Evolutionary conservation across 2,113 vertebrate genomes (phyloP), one percentile per base, ranked within the genome.

Genomic region (Mus pahari): DNA sequence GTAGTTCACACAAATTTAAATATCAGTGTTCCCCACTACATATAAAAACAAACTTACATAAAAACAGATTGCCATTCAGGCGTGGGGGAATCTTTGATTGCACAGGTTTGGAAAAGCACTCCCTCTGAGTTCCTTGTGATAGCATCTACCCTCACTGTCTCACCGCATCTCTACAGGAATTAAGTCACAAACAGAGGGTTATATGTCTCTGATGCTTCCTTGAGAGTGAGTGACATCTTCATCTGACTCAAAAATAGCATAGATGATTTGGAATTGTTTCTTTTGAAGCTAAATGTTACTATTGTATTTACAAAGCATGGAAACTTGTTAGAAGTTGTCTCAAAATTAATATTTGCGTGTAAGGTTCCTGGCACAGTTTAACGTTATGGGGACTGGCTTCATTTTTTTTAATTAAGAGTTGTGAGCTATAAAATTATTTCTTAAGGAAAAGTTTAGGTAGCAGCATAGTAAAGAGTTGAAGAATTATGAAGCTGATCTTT

Each of bases 1-100:
- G 91, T 89, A 97, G 94, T 91, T 96, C 90, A 94, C 94, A 78
- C 74, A 92, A 71, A 97, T 97, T 97, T 96, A 97, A 95, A 96
- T 96, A 98, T 95, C 95, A 96, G 19, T 7, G 20, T 74, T 91
- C 68, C 71, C 86, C 75, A 92, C 86, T 60, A 81, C 71, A 96
- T 92, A 97, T 75, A 91, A 90, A 97, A 96, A 95, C 97, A 97
- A 97, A 97, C 94, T 87, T 95, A 95, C 73, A 93, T 96, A 77
- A 90, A 96, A 77, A 82, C 93, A 97, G 93, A 91, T 94, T 92
- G 73, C 82, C 83, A 91, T 68, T 36, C 81, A 95, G 71, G 24
- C 78, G 83, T 94, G 90, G 90, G 90, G 77, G 66, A 96, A 68
- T 83, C 92, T 94, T 75, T 91, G 81, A 92, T 89, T 82, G 62